Base-by-base conservation (phyloP, 2,113 vertebrate species). In the Scalopus aquaticus region DNA sequence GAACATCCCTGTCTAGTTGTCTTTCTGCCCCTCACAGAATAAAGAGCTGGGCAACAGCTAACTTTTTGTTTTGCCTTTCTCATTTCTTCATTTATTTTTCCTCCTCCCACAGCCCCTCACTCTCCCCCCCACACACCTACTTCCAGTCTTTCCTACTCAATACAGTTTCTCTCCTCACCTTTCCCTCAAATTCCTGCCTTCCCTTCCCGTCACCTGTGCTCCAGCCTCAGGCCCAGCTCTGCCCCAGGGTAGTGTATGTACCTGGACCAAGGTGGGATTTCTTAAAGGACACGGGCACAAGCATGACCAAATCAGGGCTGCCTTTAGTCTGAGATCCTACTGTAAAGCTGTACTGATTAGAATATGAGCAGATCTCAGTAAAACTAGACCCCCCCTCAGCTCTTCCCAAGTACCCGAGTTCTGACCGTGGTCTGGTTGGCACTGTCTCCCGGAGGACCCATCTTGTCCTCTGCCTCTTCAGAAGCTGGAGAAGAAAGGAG, bases 341-440 rank as follows among this genome's bases (percentile, higher is more conserved):
- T 95, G 42, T 85, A 65, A 44, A 93, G 74, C 32, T 70, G 80
- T 94, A 62, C 58, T 74, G 37, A 42, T 51, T 42, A 86, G 49
- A 87, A 89, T 95, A 84, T 24, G 74, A 85, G 54, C 20, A 82
- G 32, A 78, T 77, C 44, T 74, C 79, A 95, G 77, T 28, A 62
- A 88, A 94, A 74, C 56, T 30, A 72, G 51, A 28, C 70, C 64
- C 39, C 64, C 39, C n/a, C 39, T 28, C 30, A 54, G 24, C 51
- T 90, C 37, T 70, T 76, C 92, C 96, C 95, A 37, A 77, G 90
- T 81, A 89, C 81, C 94, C 96, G 92, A 89, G 82, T 97, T 96
- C 98, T 95, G 97, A 98, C 97, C 97, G 60, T 97, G 85, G 97
- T 98, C 92, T 97, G 97, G 95, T 81, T 95, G 76, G 90, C 80